Base-by-base conservation (phyloP, 2,113 vertebrate species). In the Paramormyrops kingsleyae region DNA sequence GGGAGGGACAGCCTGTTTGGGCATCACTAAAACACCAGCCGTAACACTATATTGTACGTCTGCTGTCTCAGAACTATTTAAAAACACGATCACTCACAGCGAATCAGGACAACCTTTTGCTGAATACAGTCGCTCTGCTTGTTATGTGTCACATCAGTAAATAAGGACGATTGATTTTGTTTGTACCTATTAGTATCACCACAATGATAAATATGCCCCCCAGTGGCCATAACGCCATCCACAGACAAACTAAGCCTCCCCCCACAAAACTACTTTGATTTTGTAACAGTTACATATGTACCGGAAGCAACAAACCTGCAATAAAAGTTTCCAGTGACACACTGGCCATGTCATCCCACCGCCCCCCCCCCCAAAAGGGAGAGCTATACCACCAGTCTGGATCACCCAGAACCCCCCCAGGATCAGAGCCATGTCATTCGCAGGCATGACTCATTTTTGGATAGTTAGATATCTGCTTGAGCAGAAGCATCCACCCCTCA, bases 361-460 rank as follows among this genome's bases (percentile, higher is more conserved):
- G 8, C 49, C 49, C 10, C 47, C 49, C 46, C 15, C 39, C n/a
- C 19, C 1, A 31, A 39, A 9, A 56, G 77, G 77, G 50, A 83
- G 31, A 56, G 74, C 74, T 59, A 89, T 9, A 39, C 53, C 50
- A 89, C 31, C 31, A 53, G 9, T 56, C 77, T 89, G 44, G 59
- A 46, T 89, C 59, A 89, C 88, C 31, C 50, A 89, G 88, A 84
- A 56, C 44, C 74, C 74, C 80, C 42, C 42, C 77, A 84, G 80
- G 88, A 89, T 84, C 88, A 89, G 27, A 39, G 27, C 21, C 5
- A 17, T 27, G 50, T 35, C 47, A 70, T 70, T 44, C 46, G 12
- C 44, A 87, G 24, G 47, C 9, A 53, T 52, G 27, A 53, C 46
- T 49, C 19, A 85, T 47, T 47, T 47, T 50, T n/a, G 21, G 24